Base-by-base conservation (phyloP, 2,888 invertebrate genomes). In the Idaea aversata region DNA sequence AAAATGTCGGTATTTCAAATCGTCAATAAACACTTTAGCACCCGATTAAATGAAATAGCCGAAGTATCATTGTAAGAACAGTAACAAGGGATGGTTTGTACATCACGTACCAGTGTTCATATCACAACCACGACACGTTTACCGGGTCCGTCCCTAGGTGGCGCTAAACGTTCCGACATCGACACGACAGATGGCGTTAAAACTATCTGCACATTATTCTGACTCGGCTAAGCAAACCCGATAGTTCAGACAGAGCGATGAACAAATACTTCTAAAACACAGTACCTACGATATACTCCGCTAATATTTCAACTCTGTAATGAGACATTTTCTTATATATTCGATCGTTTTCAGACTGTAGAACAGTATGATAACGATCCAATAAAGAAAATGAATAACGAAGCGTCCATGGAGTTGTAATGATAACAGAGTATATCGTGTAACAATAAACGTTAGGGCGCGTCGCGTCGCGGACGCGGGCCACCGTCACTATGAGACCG, bases 401-500 rank as follows among this genome's bases (percentile, higher is more conserved):
- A 38, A 76, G 72, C 71, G 82, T 80, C 78, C 78, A 62, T 72
- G 74, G 74, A 80, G 78, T 61, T 70, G 72, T 73, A 77, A 78
- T 74, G 65, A 72, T 71, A 71, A 71, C 76, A 72, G 77, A 80
- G 77, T 62, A 67, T 59, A 72, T 67, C 67, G 67, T 63, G 61
- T 62, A 61, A 62, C 65, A 64, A 65, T 63, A 63, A 63, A 60
- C 58, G 68, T 70, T 68, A 71, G 66, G 71, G 63, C 63, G 66
- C 70, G 72, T 68, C 66, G 69, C 72, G 69, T 65, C 67, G 68
- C 64, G 72, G 70, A 68, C 72, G 68, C 65, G 66, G 61, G 63
- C 73, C 77, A 75, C 81, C 77, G 80, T 68, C 86, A 86, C 93
- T 93, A 93, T 77, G 93, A 93, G 34, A 93, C 93, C 36, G 93